A percentile compares a stretch with the other conserved stretches of the same genome.
phyloP scores from a whole-genome alignment of 2,888 invertebrate genomes.

The Ceramica pisi region DNA sequence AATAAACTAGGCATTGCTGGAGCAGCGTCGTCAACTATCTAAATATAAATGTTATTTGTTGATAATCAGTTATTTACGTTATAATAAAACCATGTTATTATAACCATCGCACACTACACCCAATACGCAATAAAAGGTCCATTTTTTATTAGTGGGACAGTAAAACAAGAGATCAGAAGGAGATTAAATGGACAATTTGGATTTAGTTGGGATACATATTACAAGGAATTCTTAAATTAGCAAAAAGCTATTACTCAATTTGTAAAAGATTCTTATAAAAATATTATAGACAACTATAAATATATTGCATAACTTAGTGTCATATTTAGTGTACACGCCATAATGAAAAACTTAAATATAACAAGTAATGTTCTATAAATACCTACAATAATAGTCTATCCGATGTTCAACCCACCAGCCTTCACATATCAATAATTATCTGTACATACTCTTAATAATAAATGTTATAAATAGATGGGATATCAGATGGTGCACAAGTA shows the following conservation, averaged over 20 bases:
- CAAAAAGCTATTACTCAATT: slow-evolving; percentile 74
- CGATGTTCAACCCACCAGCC: slow-evolving; percentile 79
- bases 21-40: slow-evolving; percentile 67
- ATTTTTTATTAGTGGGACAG: slow-evolving; percentile 63
- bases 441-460: slow-evolving; percentile 83
- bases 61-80: slow-evolving; percentile 76
- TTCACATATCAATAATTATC: slow-evolving; percentile 84
- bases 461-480: slow-evolving; percentile 69
- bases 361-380: slow-evolving; percentile 78
- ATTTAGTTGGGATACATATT: slow-evolving; percentile 66
- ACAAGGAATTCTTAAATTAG: slow-evolving; percentile 73
- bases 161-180: slow-evolving; percentile 75
- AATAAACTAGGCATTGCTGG: slow-evolving; percentile 72
- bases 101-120: slow-evolving; percentile 68
- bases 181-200: slow-evolving; percentile 72
- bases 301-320: slow-evolving; percentile 84
- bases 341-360: slow-evolving; percentile 78
- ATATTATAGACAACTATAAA: slow-evolving; percentile 84
- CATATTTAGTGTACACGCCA: slow-evolving; percentile 80
- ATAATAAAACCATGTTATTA: slow-evolving; percentile 64
- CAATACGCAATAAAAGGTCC: slow-evolving; percentile 62
- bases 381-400: slow-evolving; percentile 74
- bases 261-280: slow-evolving; percentile 83
- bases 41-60: slow-evolving; percentile 73
- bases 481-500: slow-evolving; percentile 67